Evolutionary conservation across 2,113 vertebrate species (phyloP), one percentile per base, ranked within the genome.

Genomic region (Abramis brama): DNA sequence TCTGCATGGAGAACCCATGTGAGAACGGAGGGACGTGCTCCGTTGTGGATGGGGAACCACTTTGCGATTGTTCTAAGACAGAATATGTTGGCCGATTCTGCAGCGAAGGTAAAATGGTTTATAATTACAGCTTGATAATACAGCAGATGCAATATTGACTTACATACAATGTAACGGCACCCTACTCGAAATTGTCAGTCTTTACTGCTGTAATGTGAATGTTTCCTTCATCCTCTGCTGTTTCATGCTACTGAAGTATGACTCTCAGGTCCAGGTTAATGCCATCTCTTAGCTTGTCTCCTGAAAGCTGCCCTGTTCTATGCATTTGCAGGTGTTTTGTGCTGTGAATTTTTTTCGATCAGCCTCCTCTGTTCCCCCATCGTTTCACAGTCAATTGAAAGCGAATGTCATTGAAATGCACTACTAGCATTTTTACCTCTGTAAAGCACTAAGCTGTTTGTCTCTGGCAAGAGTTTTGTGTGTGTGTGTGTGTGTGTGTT

Each of bases 21-120:
- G 97, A 99, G 89, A 99, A 99, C 6, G 97, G 98, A 13, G 98
- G 98, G 21, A 95, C 94, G 55, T 99, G 98, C 92, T 95, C 96
- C 8, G 94, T 99, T 80, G 91, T 97, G 90, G 97, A 98, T 23
- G 97, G 97, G 0, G 93, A 97, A 79, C 94, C 96, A 0, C 93
- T 95, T 62, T 99, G 98, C 86, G 98, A 99, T 93, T 99, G 98
- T 92, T 97, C 97, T 82, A 96, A 95, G 91, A 99, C 98, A 15
- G 97, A 97, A 86, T 98, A 97, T 71, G 90, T 93, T 80, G 98
- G 98, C 89, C 97, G 94, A 88, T 96, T 97, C 89, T 99, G 98
- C 94, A 97, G 93, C 1, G 96, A 99, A 98, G 98, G 98, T 99
- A 97, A 96, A 92, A n/a, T 5, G 23, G 55, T 79, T 43, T 79